Conservation (phyloP, 2,113 vertebrate genomes). For the Gavia stellata region DNA sequence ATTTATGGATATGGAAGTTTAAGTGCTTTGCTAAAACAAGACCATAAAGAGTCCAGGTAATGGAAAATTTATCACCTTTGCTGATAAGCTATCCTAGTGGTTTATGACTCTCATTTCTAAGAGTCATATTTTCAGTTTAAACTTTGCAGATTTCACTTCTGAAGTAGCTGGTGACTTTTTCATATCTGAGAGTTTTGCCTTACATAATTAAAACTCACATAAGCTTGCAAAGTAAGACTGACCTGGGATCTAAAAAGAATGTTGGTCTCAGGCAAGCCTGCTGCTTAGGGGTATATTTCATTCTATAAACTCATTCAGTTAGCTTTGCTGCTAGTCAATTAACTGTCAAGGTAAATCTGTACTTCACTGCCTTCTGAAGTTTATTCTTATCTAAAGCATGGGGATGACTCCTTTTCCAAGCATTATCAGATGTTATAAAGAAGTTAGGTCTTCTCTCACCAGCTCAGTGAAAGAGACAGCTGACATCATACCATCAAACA, state of each 20-base stretch:
- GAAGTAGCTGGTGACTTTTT: background rate
- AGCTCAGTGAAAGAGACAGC: background rate
- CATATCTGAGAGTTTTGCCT: background rate
- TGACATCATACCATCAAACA: background rate
- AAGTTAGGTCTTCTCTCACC: background rate
- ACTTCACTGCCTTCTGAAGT: background rate
- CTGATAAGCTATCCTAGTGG: background rate
- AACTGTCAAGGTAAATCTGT: background rate
- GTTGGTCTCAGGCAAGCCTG: background rate
- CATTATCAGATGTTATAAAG: background rate
- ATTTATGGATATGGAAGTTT: slow-evolving; percentile 10
- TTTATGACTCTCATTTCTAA: background rate
- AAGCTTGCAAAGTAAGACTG: background rate
- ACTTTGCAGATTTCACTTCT: background rate
- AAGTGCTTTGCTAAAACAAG: slow-evolving; percentile 9
- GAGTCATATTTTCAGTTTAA: background rate
- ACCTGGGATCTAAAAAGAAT: background rate
- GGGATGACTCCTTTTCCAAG: background rate
- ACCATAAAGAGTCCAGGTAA: background rate
- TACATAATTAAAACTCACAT: background rate
- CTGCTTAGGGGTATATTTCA: background rate
- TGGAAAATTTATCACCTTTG: background rate
- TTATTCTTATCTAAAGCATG: background rate
- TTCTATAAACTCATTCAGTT: background rate
- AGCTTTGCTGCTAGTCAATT: background rate